Evolutionary conservation across 2,113 vertebrate genomes (phyloP), one percentile per base, ranked within the genome.

Genomic region (Paedocypris sp.): DNA sequence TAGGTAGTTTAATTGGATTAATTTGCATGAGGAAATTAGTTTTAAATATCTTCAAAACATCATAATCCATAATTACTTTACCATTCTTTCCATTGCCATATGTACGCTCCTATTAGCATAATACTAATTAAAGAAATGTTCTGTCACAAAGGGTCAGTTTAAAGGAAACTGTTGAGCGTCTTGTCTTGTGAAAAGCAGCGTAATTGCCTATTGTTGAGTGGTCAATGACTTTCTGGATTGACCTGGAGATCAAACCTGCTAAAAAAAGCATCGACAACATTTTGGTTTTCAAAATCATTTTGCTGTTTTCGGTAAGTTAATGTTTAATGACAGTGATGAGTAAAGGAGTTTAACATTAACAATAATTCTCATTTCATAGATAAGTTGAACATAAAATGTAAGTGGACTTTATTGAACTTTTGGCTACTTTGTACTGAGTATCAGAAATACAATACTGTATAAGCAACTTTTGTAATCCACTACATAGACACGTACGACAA

Each of bases 1-100:
- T 71, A 67, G 52, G 54, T 60, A 51, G 62, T 67, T 70, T 66
- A 71, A 75, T 73, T 77, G 64, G 57, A 47, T 71, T 64, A 23
- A 77, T 71, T 75, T 77, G 73, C 68, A 75, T 73, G 50, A 54
- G 31, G 54, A 71, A 73, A 75, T 73, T 71, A 66, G 66, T 66
- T 73, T 67, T 73, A 67, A 71, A 57, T 66, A 73, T 75, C 70
- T 69, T 69, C 60, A 77, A n/a, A 50, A 70, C 70, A 71, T 73
- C 66, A 66, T 58, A 66, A 67, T 61, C 52, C 52, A 48, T 62
- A 71, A 77, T 73, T 69, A 67, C 51, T 56, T 67, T 41, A 69
- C 46, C 50, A 47, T 69, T 51, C 39, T 53, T 61, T 49, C 23
- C 59, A 43, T 22, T 50, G 32, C 64, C 47, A 67, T 71, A 73